Percentiles rank a stretch among this genome's conserved stretches.
These are phyloP conservation scores for Ips nitidus DNA, from an alignment of 1,140 invertebrate species.

Conservation along the genomic window DNA sequence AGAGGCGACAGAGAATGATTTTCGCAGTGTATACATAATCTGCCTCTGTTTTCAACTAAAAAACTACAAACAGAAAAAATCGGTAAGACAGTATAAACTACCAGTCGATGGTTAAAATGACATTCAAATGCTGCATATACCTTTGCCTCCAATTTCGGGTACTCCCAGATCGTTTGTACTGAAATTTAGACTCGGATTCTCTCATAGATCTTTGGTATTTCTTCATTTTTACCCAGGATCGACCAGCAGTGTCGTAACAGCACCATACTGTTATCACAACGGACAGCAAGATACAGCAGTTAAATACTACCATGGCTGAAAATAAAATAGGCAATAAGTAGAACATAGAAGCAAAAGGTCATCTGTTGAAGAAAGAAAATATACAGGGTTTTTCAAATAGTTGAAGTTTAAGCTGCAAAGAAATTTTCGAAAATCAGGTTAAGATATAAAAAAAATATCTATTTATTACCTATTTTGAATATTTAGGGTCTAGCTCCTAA, in stretches of 20 bases:
- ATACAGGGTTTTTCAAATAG: too few species aligned
- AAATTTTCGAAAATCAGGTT: too few species aligned
- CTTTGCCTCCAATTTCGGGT: conserved; percentile 87
- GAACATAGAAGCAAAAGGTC: background rate
- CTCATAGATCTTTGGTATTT: conserved; percentile 82
- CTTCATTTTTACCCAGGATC: conserved; percentile 94
- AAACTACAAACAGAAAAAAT: conserved; percentile 23
- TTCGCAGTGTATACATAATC: conserved; percentile 19
- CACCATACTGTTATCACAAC: conserved; percentile 83
- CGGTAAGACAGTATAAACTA: background rate
- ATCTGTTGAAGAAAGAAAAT: too few species aligned
- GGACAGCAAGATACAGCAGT: conserved; percentile 74
- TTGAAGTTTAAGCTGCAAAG: too few species aligned
- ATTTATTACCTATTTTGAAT: too few species aligned
- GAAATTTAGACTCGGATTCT: conserved; percentile 71
- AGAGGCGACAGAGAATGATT: conserved; percentile 22
- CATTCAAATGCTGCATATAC: conserved; percentile 52
- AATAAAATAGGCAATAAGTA: conserved; percentile 8
- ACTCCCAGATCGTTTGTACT: conserved; percentile 78
- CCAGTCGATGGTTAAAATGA: background rate
- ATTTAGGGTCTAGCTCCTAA: too few species aligned
- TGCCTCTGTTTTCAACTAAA: conserved; percentile 16
- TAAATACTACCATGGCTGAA: conserved; percentile 78
- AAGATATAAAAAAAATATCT: conserved; percentile 2
- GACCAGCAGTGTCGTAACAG: conserved; percentile 82